These are phyloP conservation scores for Puma concolor DNA, from an alignment of 2,113 vertebrate genomes.

Conservation along the genomic window DNA sequence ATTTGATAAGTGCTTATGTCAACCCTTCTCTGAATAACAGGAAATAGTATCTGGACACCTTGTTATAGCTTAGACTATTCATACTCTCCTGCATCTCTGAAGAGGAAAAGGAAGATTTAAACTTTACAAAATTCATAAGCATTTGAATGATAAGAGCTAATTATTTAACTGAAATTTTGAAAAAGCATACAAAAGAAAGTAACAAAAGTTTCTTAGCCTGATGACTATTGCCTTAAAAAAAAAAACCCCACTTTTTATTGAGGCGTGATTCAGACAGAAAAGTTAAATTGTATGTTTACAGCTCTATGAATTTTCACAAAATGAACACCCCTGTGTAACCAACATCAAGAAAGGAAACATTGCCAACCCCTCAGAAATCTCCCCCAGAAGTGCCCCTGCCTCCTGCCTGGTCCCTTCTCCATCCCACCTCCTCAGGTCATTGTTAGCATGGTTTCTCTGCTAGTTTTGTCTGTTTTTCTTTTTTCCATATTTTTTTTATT, in stretches of 20 bases:
- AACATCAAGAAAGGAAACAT: background rate
- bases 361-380: background rate
- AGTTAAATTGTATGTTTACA: background rate
- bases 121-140: background rate
- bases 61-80: background rate
- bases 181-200: background rate
- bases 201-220: background rate
- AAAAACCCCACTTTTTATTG: background rate
- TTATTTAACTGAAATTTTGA: background rate
- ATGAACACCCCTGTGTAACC: background rate
- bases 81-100: background rate
- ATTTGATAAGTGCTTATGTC: background rate
- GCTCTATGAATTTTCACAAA: background rate
- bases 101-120: background rate
- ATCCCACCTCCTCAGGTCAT: background rate
- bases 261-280: background rate
- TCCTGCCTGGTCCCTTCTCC: accelerated
- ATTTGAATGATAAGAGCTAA: background rate
- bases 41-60: background rate
- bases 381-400: too few species aligned
- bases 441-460: background rate
- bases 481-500: background rate
- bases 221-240: background rate
- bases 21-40: background rate
- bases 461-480: background rate